Base-by-base conservation (phyloP, 2,797 vertebrate species). In the Galaxias olidus region DNA sequence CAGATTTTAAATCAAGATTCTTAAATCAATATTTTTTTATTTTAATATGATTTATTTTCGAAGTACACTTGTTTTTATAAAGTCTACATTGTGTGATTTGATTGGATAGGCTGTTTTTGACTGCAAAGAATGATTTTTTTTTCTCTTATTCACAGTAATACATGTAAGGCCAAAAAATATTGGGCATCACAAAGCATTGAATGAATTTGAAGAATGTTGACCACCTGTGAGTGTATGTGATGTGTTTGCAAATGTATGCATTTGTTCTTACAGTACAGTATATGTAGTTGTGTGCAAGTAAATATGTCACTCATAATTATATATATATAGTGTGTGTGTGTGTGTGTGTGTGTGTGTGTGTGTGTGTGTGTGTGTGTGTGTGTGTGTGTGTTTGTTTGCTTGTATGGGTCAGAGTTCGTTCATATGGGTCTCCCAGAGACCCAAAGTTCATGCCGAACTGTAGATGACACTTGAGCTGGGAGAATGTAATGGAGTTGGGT, bases 381-480 rank as follows among this genome's bases (percentile, higher is more conserved):
- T 15, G 61, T 10, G 51, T 52, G 53, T 61, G 60, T 64, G 58
- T 63, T 15, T 68, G 5, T 74, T 63, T 71, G 55, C 71, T 62
- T 53, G 65, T 18, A 19, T 60, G 57, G 17, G 67, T 68, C 47
- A 18, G 61, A 17, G 62, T 47, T 19, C 46, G 63, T 48, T 43
- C 41, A 53, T 49, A 45, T 59, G 10, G 14, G 40, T 20, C 10
- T 41, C 5, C 15, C 10, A 20, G n/a, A 57, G 14, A 48, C 12
- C 40, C 20, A n/a, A 14, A 15, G 53, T 61, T 46, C 46, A 42
- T 54, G 70, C 72, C 68, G 72, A 88, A 90, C 79, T 90, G 80
- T 66, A 59, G 75, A 83, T 86, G 87, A 88, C 86, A 87, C 82
- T 47, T 55, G 71, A 78, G 73, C 70, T 63, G 77, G 79, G 76